phyloP scores from a whole-genome alignment of 2,797 vertebrate genomes.

The Bryconaethiops microstoma region DNA sequence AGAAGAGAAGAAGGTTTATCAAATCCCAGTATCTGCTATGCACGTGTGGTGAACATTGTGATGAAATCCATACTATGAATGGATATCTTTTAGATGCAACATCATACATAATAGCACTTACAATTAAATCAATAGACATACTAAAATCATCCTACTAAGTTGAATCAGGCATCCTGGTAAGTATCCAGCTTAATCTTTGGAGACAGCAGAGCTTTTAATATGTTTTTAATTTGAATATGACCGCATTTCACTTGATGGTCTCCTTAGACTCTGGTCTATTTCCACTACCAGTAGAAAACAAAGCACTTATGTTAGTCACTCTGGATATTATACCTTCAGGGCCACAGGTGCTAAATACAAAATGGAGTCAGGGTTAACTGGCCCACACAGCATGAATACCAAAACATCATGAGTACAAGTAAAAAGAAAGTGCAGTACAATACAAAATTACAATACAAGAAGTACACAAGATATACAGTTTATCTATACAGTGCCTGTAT shows the following conservation, averaged over 20 bases:
- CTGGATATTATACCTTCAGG: not conserved
- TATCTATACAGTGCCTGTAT: slow-evolving; percentile 13
- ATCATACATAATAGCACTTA: not conserved
- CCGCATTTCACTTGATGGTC: no score
- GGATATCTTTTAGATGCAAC: not conserved
- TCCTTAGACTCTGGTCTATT: no score
- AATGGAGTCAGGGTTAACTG: not conserved
- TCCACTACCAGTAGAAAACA: not conserved
- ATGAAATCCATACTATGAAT: not conserved
- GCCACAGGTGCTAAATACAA: not conserved
- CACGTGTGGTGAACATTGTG: not conserved
- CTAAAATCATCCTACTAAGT: no score
- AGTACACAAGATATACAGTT: not conserved
- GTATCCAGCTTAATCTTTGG: not conserved
- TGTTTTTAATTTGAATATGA: no score
- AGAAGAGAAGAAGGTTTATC: not conserved
- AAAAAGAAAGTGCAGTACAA: not conserved
- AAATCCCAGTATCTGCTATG: not conserved
- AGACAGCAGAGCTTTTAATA: not conserved
- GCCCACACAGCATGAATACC: not conserved
- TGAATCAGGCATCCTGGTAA: not conserved
- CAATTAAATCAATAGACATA: not conserved
- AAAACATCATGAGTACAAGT: no score
- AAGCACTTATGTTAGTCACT: not conserved
- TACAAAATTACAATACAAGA: not conserved